Percentiles rank a stretch among this genome's conserved stretches.
These are phyloP conservation scores for Augochlora pura DNA, from an alignment of 1,140 invertebrate genomes.

Conservation along the genomic window DNA sequence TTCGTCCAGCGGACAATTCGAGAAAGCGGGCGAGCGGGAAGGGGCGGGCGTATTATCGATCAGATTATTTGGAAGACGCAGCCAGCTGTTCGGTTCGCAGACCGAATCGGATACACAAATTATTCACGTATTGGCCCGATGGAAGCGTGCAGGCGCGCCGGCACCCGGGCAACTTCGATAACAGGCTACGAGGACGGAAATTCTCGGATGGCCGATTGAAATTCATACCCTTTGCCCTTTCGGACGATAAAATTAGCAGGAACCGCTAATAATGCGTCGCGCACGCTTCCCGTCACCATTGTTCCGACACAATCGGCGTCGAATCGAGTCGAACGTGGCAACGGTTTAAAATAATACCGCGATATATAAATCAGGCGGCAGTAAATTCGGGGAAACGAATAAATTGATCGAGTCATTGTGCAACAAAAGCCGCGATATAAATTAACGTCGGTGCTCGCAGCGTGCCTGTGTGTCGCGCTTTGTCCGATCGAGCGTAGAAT, in stretches of 20 bases:
- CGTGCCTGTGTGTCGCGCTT: neutral
- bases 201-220: neutral
- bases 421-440: slow-evolving; percentile 2
- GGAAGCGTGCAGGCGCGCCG: neutral
- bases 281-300: too few species aligned
- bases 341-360: neutral
- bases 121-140: slow-evolving; percentile 38
- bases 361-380: slow-evolving; percentile 6
- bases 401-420: slow-evolving; percentile 36
- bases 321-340: neutral
- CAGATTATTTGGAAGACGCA: slow-evolving; percentile 47
- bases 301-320: neutral
- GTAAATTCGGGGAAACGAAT: slow-evolving; percentile 21
- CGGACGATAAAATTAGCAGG: neutral
- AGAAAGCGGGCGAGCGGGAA: neutral
- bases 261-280: too few species aligned
- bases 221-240: slow-evolving; percentile 8
- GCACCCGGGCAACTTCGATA: neutral
- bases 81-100: slow-evolving; percentile 45
- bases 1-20: neutral
- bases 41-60: slow-evolving; percentile 33
- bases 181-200: neutral
- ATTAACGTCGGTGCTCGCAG: slow-evolving; percentile 8
- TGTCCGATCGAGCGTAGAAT: slow-evolving; percentile 15
- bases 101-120: slow-evolving; percentile 43